Evolutionary conservation across 2,113 vertebrate species (phyloP).

Genomic region (Pseudorectes ferrugineus): DNA sequence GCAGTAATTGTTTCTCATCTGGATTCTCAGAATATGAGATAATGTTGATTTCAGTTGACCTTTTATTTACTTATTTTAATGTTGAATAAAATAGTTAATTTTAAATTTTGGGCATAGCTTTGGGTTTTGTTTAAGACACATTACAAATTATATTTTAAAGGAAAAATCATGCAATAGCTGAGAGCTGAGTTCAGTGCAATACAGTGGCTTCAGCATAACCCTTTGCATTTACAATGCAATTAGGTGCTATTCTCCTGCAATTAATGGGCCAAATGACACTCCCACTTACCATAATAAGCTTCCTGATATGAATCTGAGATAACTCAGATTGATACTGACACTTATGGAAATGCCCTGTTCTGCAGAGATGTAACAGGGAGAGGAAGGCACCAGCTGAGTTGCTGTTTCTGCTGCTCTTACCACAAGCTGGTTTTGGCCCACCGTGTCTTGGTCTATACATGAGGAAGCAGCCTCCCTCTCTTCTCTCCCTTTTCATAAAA

Average conservation of each 20-base stretch:
- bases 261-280: constrained; percentile 24
- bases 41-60: neutral
- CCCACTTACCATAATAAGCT: neutral
- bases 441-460: accelerated
- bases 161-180: neutral
- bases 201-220: neutral
- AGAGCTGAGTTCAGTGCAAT: neutral
- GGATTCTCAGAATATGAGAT: neutral
- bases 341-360: neutral
- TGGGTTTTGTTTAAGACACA: neutral
- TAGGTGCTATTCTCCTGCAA: neutral
- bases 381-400: neutral
- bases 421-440: neutral
- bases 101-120: neutral
- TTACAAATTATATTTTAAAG: neutral
- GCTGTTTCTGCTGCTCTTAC: neutral
- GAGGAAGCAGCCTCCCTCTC: neutral
- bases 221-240: constrained; percentile 9
- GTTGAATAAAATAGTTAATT: neutral
- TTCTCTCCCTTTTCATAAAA: neutral
- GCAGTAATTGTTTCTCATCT: neutral
- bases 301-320: neutral
- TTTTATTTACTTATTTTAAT: neutral
- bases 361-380: neutral
- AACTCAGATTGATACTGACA: neutral